Evolutionary conservation across 1,140 invertebrate genomes (phyloP), one percentile per base, ranked within the genome.

Genomic region (Oryzaephilus surinamensis): DNA sequence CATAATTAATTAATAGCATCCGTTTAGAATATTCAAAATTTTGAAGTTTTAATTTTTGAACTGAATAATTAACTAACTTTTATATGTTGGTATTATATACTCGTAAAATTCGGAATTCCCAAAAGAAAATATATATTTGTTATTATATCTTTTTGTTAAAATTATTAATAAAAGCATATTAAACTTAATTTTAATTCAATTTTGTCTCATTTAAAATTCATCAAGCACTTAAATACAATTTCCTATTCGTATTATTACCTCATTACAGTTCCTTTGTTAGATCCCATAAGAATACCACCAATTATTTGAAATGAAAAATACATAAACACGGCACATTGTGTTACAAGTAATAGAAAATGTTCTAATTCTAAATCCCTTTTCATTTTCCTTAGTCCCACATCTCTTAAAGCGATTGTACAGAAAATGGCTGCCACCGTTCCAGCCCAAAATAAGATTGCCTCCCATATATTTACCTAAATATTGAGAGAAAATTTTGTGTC

Each of bases 241-340:
- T n/a, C n/a, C n/a, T n/a, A n/a, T n/a, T n/a, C n/a, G n/a, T n/a
- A 26, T 18, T 11, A 18, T 19, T 34, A 45, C 43, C 43, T 45
- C 21, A 45, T 29, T 40, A 38, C 24, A 18, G 26, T 20, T 23
- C 20, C 38, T 28, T 23, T 20, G 36, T 38, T 30, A 16, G 32
- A 23, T 44, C 63, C 57, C 6, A 62, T 33, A 34, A 66, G 65
- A 5, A 57, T 53, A 15, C 67, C 70, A 12, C 73, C 73, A 34
- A 77, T 75, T n/a, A 77, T 70, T 50, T 73, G 71, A 51, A 83
- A 82, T 26, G 76, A 60, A 44, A 75, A 72, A 56, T 79, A 84
- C 6, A 81, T 63, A 51, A 79, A 79, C 3, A 79, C 70, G 2
- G 79, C 80, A 18, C 69, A 73, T 48, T 81, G 72, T 3, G 77